phyloP scores from a whole-genome alignment of 2,113 vertebrate species.

The Esox niger region DNA sequence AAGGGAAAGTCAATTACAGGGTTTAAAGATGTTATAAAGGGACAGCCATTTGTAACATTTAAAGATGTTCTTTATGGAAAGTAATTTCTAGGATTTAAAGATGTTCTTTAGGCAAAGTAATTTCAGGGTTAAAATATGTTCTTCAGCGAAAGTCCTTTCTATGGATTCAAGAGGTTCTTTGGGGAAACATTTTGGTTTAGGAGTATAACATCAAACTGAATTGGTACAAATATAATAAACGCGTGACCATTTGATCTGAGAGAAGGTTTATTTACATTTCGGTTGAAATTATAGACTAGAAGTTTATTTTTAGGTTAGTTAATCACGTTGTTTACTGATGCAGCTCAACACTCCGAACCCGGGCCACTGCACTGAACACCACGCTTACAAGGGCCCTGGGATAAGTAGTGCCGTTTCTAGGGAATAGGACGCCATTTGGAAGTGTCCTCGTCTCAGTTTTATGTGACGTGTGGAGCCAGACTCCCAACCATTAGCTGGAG shows the following conservation, averaged over 20 bases:
- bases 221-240: constrained; percentile 13
- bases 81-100: too few relatives aligned
- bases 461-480: constrained; percentile 37
- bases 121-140: too few relatives aligned
- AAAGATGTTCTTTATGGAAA: too few relatives aligned
- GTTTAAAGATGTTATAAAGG: too few relatives aligned
- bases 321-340: constrained; percentile 52
- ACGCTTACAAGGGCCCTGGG: too few relatives aligned
- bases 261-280: constrained; percentile 31
- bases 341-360: background rate
- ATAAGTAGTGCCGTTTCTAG: too few relatives aligned
- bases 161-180: background rate
- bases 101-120: too few relatives aligned
- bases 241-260: constrained; percentile 28
- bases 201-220: background rate
- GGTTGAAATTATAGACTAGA: constrained; percentile 25
- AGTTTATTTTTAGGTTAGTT: constrained; percentile 29
- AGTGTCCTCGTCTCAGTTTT: constrained; percentile 21
- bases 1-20: too few relatives aligned
- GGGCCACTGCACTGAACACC: too few relatives aligned
- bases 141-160: background rate
- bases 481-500: constrained; percentile 48
- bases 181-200: background rate
- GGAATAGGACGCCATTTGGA: background rate
- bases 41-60: too few relatives aligned